Conservation (phyloP, 2,888 invertebrate species). For the Xylota sylvarum region DNA sequence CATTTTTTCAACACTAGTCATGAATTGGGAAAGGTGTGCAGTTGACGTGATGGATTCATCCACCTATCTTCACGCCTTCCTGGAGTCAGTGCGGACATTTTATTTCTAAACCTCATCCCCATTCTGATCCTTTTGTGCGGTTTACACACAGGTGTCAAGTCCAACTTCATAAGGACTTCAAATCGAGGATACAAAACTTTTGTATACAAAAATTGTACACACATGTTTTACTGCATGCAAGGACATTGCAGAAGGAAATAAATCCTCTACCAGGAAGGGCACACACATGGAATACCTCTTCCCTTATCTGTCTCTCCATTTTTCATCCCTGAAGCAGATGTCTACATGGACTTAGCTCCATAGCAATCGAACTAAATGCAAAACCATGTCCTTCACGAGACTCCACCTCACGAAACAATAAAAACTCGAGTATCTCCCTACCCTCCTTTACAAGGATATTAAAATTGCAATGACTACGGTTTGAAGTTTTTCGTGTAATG, state of each 20-base stretch:
- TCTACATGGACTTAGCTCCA: not conserved
- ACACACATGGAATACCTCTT: not conserved
- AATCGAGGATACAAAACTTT: not conserved
- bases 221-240: not conserved
- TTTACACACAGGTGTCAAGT: not conserved
- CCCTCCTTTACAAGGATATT: conserved; percentile 36
- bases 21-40: not conserved
- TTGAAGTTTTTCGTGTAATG: conserved; percentile 40
- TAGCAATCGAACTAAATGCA: not conserved
- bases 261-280: not conserved
- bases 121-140: too few species aligned
- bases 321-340: not conserved
- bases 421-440: conserved; percentile 6
- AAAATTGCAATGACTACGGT: conserved; percentile 47
- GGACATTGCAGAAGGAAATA: not conserved
- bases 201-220: not conserved
- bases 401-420: conserved; percentile 9
- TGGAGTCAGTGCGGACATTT: too few species aligned
- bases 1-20: not conserved
- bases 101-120: too few species aligned
- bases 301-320: not conserved
- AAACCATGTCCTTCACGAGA: conserved; percentile 3
- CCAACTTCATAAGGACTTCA: not conserved
- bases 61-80: too few species aligned
- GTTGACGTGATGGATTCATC: too few species aligned